Evolutionary conservation across 2,888 invertebrate species (phyloP), one percentile per base, ranked within the genome.

Genomic region (Nephrotoma flavescens): DNA sequence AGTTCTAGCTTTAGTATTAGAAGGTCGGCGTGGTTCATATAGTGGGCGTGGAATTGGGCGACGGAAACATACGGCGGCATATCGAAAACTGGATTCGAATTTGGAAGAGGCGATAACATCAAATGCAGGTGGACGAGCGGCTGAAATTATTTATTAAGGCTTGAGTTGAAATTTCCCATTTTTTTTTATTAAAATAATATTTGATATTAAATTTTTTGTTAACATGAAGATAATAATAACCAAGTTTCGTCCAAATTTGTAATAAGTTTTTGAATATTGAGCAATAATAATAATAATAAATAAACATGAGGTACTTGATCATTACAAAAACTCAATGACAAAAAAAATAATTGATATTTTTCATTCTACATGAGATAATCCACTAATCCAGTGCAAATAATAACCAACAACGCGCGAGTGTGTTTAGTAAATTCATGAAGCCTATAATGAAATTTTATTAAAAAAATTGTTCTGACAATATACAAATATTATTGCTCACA

Each of bases 61-160:
- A 88, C 91, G 94, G 88, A 94, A 94, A 83, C 94, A 93, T 89
- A 94, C 94, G 2, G 93, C 94, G 0, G 93, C 92, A 89, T 95
- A 95, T 89, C 93, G 94, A 87, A 95, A 95, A 89, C 91, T 95
- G 87, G 94, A 95, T 89, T 93, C 93, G 88, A 95, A 94, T 89
- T 91, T 95, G 87, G 95, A 95, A 90, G 95, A 95, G 90, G 94
- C 94, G 47, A 93, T 95, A 83, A 94, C 93, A 4, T 94, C 94
- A 9, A 87, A 88, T 86, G 87, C 88, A 86, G 87, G 83, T 31
- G 19, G 87, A 86, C 87, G 89, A 87, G 87, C 89, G 87, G 87
- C 89, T 87, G 89, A 89, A 88, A 88, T 89, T 87, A 89, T 89
- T 88, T 89, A 89, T 87, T 89, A 86, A 87, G 87, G 31, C 6